Percentiles rank a stretch among this genome's conserved stretches.
Evolutionary conservation across 2,113 vertebrate genomes (phyloP).

Genomic region (Tiliqua scincoides): DNA sequence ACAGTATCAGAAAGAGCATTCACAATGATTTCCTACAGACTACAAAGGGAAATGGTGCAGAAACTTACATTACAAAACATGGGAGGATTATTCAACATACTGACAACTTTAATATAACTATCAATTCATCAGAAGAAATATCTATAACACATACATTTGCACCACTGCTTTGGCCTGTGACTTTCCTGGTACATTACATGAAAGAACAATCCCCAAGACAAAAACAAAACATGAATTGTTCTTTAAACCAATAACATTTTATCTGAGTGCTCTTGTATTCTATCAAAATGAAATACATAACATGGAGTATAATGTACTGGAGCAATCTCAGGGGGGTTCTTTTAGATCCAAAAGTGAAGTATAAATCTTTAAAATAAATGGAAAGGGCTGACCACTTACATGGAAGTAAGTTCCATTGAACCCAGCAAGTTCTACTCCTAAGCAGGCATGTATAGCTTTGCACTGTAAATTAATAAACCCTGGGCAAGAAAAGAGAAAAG

Average conservation of each 20-base stretch:
- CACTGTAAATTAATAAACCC: too few species aligned
- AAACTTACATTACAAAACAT: conserved; percentile 53
- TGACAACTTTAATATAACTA: conserved; percentile 72
- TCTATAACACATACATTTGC: conserved; percentile 46
- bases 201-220: conserved; percentile 61
- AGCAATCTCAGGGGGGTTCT: too few species aligned
- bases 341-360: too few species aligned
- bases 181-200: conserved; percentile 49
- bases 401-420: too few species aligned
- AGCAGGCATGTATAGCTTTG: too few species aligned
- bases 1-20: conserved; percentile 52
- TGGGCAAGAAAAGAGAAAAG: too few species aligned
- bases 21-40: conserved; percentile 59
- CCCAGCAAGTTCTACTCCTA: too few species aligned
- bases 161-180: background rate
- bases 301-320: too few species aligned
- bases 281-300: conserved; percentile 70
- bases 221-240: conserved; percentile 73
- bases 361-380: too few species aligned
- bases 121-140: conserved; percentile 70
- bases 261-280: conserved; percentile 52
- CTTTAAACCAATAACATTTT: conserved; percentile 66
- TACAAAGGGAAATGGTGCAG: conserved; percentile 49
- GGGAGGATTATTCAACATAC: conserved; percentile 62
- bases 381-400: too few species aligned